Evolutionary conservation across 1,140 invertebrate genomes (phyloP), one percentile per base, ranked within the genome.

Genomic region (Oncopodura yosiiana): DNA sequence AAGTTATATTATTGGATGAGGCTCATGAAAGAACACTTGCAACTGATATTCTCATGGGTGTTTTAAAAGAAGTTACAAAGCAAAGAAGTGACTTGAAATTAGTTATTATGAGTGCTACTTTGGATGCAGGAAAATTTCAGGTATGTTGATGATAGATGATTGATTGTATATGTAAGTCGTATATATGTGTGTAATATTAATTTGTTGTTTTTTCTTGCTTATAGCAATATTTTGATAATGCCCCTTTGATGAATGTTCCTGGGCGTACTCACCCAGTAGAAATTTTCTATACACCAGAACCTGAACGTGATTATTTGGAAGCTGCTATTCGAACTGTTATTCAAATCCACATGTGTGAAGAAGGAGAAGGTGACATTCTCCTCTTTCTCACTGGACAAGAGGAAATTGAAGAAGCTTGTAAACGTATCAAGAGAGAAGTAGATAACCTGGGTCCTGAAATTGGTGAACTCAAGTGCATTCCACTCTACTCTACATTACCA

Each of bases 41-140:
- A 0, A 99, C 96, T 0, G 96, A 99, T 69, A 94, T 99, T 49
- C 74, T 99, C 1, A 99, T 99, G 95, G 96, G 94, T 51, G 88
- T 94, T 12, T 71, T 99, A 5, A 98, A 99, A 71, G 95, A 99
- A 77, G 92, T 99, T 8, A 86, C 94, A 19, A 91, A 91, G 64
- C 91, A 97, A 64, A 74, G 96, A 43, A 70, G 76, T 6, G 95
- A 99, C 74, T 75, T 99, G 12, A 99, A 99, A 74, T 78, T 99
- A 43, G 90, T 99, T 61, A 89, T 99, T 67, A 99, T 99, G 95
- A 96, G 92, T 66, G 96, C 96, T 14, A 99, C 96, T 0, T 75
- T 99, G n/a, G 96, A 99, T 74, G 94, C 96, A 44, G 95, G 94
- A 4, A 99, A 99, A 71, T 99, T 99, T 73, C 93, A 96, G 72